Percentiles rank a stretch among this genome's conserved stretches.
These are phyloP conservation scores for Echinops telfairi DNA, from an alignment of 2,113 vertebrate species.

Conservation along the genomic window DNA sequence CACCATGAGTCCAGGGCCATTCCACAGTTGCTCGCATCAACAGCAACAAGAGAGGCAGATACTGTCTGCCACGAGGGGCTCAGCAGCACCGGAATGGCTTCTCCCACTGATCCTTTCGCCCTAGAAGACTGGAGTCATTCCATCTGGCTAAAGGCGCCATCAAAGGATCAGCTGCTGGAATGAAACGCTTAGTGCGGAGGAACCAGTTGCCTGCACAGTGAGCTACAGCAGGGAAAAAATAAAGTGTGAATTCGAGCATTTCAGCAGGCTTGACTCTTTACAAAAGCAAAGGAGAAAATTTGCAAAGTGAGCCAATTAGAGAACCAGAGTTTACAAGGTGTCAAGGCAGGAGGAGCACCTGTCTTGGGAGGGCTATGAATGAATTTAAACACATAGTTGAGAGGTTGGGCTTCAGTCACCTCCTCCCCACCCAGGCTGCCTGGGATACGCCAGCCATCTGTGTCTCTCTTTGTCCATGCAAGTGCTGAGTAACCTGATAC, in stretches of 20 bases:
- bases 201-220: not conserved
- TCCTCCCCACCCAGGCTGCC: rapidly evolving
- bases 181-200: not conserved
- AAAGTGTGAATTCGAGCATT: not conserved
- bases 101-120: not conserved
- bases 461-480: not conserved
- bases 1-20: not conserved
- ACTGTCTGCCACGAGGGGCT: not conserved
- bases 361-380: not conserved
- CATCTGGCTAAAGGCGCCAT: not conserved
- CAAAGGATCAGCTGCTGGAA: not conserved
- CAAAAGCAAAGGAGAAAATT: not conserved
- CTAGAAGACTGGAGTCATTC: not conserved
- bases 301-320: not conserved
- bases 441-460: not conserved
- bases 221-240: not conserved
- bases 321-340: not conserved
- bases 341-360: not conserved
- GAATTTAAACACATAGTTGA: not conserved
- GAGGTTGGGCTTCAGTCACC: rapidly evolving
- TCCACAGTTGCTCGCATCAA: not conserved
- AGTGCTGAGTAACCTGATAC: not conserved
- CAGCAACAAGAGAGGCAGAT: not conserved
- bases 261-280: not conserved
- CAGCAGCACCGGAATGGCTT: not conserved